Evolutionary conservation across 2,888 invertebrate genomes (phyloP).

Genomic region (Calameuta pallipes): DNA sequence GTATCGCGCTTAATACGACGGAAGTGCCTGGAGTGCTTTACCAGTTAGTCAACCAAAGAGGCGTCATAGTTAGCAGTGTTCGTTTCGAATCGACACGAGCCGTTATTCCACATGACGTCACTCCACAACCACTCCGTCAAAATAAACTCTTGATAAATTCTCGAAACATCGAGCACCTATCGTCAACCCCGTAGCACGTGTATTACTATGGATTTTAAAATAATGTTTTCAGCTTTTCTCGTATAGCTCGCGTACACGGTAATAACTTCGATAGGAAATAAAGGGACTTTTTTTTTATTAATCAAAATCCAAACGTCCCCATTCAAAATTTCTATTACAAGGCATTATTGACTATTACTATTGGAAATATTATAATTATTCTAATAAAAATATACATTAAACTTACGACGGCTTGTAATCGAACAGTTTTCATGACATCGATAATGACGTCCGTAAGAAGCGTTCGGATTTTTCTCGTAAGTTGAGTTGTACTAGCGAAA

Average conservation of each 20-base stretch:
- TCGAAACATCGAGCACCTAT: not conserved
- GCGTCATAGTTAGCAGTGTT: not conserved
- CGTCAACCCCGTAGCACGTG: too few relatives aligned
- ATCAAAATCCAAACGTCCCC: too few relatives aligned
- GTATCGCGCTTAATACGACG: not conserved
- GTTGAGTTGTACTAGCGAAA: not conserved
- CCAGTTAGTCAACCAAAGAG: not conserved
- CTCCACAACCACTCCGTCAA: not conserved
- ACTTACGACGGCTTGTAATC: not conserved
- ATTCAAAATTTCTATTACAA: too few relatives aligned
- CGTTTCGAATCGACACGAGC: not conserved
- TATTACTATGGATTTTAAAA: too few relatives aligned
- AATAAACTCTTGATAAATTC: not conserved
- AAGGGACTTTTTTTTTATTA: too few relatives aligned
- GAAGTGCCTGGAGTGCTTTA: not conserved
- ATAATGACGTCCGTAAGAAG: not conserved
- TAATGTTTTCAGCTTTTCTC: too few relatives aligned
- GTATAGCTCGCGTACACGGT: too few relatives aligned
- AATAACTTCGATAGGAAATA: too few relatives aligned
- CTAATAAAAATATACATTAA: too few relatives aligned
- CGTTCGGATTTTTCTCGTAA: not conserved
- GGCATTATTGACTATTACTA: too few relatives aligned
- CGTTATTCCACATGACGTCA: not conserved
- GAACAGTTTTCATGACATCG: not conserved
- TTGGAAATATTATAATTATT: too few relatives aligned